Conservation (phyloP, 2,797 vertebrate genomes). For the Channa striata region DNA sequence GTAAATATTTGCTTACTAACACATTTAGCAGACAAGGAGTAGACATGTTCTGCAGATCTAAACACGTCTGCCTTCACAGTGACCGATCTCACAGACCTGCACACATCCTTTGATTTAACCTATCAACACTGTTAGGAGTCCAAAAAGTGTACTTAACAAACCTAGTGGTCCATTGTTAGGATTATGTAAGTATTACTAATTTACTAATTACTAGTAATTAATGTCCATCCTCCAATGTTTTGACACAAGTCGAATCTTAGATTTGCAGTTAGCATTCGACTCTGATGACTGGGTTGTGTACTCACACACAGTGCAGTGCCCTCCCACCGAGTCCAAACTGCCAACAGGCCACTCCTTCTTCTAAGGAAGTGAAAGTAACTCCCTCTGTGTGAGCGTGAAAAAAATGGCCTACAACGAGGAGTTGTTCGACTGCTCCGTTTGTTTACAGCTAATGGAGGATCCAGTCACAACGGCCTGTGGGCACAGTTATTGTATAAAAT, state of each 20-base stretch:
- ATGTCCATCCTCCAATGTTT: not conserved
- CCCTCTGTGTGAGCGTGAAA: not conserved
- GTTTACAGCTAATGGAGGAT: constrained; percentile 54
- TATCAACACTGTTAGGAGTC: too few relatives aligned
- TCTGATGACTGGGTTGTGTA: not conserved
- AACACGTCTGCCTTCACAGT: too few relatives aligned
- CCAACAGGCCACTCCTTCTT: constrained; percentile 32
- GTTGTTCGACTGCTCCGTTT: constrained; percentile 57
- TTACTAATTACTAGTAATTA: too few relatives aligned
- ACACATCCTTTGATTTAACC: too few relatives aligned
- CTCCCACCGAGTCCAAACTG: constrained; percentile 16
- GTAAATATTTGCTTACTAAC: too few relatives aligned
- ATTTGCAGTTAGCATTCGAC: not conserved
- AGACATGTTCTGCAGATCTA: too few relatives aligned
- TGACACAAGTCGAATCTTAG: not conserved
- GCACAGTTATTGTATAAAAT: constrained; percentile 66
- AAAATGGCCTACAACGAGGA: constrained; percentile 54
- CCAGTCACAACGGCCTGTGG: constrained; percentile 68
- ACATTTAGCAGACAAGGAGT: too few relatives aligned
- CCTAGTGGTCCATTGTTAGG: too few relatives aligned
- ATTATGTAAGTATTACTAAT: too few relatives aligned
- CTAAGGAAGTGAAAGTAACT: constrained; percentile 32
- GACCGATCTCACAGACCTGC: too few relatives aligned
- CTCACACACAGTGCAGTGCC: not conserved
- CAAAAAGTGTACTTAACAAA: too few relatives aligned